These are phyloP conservation scores for Tauraco hartlaubi DNA, from an alignment of 2,797 vertebrate genomes.

Conservation along the genomic window DNA sequence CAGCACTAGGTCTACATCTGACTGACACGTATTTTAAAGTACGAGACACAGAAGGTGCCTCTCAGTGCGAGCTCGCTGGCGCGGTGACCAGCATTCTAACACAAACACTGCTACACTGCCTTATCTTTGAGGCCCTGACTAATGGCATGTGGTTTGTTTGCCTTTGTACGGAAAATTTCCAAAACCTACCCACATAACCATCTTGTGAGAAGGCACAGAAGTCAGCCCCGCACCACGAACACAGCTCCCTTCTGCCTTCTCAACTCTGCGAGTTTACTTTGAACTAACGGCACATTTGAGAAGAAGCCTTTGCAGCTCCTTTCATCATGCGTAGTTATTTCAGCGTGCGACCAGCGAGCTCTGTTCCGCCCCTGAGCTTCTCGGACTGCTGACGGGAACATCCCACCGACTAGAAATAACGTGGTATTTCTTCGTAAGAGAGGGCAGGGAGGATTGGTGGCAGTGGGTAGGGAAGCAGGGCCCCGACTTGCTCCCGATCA, in stretches of 20 bases:
- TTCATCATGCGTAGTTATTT: accelerated
- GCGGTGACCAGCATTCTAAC: not conserved
- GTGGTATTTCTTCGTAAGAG: not conserved
- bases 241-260: not conserved
- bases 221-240: not conserved
- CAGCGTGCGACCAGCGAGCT: not conserved
- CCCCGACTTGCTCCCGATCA: not conserved
- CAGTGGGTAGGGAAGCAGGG: not conserved
- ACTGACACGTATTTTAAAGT: not conserved
- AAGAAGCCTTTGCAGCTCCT: not conserved
- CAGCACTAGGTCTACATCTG: not conserved
- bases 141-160: not conserved
- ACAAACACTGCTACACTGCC: not conserved
- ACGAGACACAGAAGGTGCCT: not conserved
- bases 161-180: not conserved
- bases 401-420: not conserved
- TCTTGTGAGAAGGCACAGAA: not conserved
- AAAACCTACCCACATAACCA: not conserved
- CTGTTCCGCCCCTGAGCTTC: not conserved
- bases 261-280: not conserved
- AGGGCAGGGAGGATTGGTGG: not conserved
- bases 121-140: not conserved
- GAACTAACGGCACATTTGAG: not conserved
- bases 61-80: not conserved
- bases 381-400: not conserved